Conservation (phyloP, 2,888 invertebrate genomes). For the Epistrophella euchroma region DNA sequence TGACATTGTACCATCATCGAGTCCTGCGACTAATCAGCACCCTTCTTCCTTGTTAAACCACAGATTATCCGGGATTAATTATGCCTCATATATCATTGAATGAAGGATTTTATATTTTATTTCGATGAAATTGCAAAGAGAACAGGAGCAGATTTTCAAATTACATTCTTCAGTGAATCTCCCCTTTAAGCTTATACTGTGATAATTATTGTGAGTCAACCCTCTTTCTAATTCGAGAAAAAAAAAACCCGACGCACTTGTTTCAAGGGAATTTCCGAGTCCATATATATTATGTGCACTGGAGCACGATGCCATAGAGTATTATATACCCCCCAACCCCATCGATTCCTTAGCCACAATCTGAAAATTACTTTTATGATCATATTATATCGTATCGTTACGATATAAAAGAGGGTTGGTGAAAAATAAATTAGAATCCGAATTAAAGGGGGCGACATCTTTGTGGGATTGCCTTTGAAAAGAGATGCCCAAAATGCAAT, state of each 20-base stretch:
- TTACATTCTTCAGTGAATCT: conserved; percentile 17
- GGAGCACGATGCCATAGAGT: conserved; percentile 49
- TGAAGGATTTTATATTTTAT: conserved; percentile 42
- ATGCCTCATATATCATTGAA: conserved; percentile 76
- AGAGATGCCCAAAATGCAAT: conserved; percentile 57
- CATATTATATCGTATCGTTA: conserved; percentile 50
- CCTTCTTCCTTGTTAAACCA: conserved; percentile 45
- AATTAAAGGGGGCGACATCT: conserved; percentile 31
- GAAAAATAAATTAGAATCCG: conserved; percentile 70
- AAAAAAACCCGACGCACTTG: conserved; percentile 38
- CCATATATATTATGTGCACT: conserved; percentile 31
- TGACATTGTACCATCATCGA: not conserved
- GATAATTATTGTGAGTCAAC: conserved; percentile 43
- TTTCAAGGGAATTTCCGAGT: conserved; percentile 50
- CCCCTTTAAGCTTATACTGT: conserved; percentile 23
- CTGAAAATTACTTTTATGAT: conserved; percentile 74
- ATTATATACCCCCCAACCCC: conserved; percentile 5
- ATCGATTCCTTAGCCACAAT: conserved; percentile 60
- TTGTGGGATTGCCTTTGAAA: conserved; percentile 14
- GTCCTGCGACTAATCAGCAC: conserved; percentile 57
- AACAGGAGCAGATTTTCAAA: conserved; percentile 63
- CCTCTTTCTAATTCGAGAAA: conserved; percentile 18
- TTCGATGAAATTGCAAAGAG: conserved; percentile 39
- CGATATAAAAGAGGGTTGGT: conserved; percentile 38
- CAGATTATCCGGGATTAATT: conserved; percentile 76